A percentile compares a stretch with the other conserved stretches of the same genome.
phyloP scores from a whole-genome alignment of 2,113 vertebrate genomes.

The Boleophthalmus pectinirostris region DNA sequence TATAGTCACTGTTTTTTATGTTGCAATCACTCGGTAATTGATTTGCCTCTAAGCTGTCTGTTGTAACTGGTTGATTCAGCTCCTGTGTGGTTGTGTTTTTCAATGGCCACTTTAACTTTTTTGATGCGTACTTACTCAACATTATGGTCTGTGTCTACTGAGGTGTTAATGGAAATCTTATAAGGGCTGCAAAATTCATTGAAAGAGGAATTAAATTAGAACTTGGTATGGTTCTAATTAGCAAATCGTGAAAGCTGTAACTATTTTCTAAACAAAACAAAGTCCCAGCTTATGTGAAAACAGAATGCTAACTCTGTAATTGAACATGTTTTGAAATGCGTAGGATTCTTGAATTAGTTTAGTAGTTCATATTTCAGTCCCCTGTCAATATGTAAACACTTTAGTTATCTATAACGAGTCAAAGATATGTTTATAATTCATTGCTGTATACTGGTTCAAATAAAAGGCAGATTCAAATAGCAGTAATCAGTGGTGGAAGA shows the following conservation, averaged over 20 bases:
- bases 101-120: constrained; percentile 27
- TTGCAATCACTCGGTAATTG: constrained; percentile 51
- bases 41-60: constrained; percentile 40
- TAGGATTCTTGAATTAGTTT: too few relatives aligned
- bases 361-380: too few relatives aligned
- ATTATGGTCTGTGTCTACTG: constrained; percentile 10
- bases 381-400: too few relatives aligned
- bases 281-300: too few relatives aligned
- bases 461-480: too few relatives aligned
- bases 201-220: background rate
- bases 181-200: background rate
- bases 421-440: background rate
- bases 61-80: constrained; percentile 38
- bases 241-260: too few relatives aligned
- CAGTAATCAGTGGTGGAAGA: too few relatives aligned
- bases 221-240: background rate
- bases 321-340: too few relatives aligned
- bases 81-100: constrained; percentile 28
- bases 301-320: too few relatives aligned
- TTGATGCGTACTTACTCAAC: constrained; percentile 17
- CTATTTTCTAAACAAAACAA: too few relatives aligned
- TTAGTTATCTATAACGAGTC: background rate
- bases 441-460: too few relatives aligned
- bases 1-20: constrained; percentile 53
- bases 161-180: background rate